Evolutionary conservation across 2,113 vertebrate genomes (phyloP), one percentile per base, ranked within the genome.

Genomic region (Pelmatolapia mariae): DNA sequence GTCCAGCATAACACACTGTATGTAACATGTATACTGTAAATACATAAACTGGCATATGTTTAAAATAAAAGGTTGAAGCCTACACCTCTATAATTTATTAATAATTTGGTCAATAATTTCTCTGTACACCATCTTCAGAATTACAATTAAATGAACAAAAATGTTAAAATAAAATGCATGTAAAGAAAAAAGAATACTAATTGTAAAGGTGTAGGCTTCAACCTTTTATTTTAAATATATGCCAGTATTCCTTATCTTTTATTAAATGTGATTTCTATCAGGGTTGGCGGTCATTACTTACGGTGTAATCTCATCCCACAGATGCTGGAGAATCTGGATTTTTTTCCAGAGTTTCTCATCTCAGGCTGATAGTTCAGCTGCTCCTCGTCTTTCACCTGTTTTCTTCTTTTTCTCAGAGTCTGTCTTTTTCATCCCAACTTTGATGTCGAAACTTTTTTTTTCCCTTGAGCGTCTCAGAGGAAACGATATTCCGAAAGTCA

Each of bases 221-320:
- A 4, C 38, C 1, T 73, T 71, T 1, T 45, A 26, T 45, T 73
- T 26, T 73, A 26, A 73, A 26, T 43, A 45, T 73, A 45, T 0
- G 38, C 22, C 38, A 71, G 3, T 45, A 71, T 43, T 26, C 66
- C 38, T 73, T 73, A 43, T 45, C 38, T 71, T 16, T 0, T 22
- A 73, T 73, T 73, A 26, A 26, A 73, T 43, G 22, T 18, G 22
- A 45, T 43, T 24, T 71, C n/a, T 4, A 16, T 71, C n/a, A 2
- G 22, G 22, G 8, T 1, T 45, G 38, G 38, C 2, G 0, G 2
- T 45, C 0, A 73, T 73, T 16, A 15, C 2, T 3, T 71, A 71
- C 0, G 1, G 66, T 66, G 33, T 38, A 66, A 66, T 66, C 18
- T 38, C 40, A 24, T 45, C 66, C 66, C 66, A 45, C 38, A 43